Evolutionary conservation across 2,113 vertebrate genomes (phyloP), one percentile per base, ranked within the genome.

Genomic region (Corvus cornix): DNA sequence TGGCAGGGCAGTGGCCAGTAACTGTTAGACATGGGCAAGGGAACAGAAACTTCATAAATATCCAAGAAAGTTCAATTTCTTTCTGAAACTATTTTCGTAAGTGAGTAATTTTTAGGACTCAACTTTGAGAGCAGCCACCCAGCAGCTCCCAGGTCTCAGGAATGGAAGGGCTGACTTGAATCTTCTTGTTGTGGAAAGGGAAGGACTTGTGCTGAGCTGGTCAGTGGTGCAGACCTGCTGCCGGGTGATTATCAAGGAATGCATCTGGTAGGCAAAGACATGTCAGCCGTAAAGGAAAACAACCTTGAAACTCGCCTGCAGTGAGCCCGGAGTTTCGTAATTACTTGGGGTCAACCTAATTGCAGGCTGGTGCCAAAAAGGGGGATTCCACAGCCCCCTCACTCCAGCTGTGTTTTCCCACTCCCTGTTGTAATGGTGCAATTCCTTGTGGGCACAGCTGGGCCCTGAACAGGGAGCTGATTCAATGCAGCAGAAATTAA

Each of bases 401-500:
- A 1, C 22, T 49, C 31, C 60, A 43, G 79, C 89, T 63, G n/a
- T 43, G 48, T 52, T 37, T 59, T 80, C 22, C 62, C 43, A 43
- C 4, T 90, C 52, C n/a, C 8, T 53, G 43, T 5, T 49, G 49
- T 3, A 4, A 8, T 43, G 72, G 16, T 59, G 10, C 79, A 46
- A 1, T 18, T 33, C 35, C 27, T 18, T 0, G 10, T 68, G 55
- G 52, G 52, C 10, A 8, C 28, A 5, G 55, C 9, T 48, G 59
- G 39, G 33, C 13, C 22, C 70, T 28, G 72, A 16, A 0, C 23
- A 13, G 37, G 63, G 90, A 35, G 8, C 51, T 30, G 44, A 1
- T 14, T 17, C n/a, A 13, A 1, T 20, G 52, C 52, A 52, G 6
- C 59, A 43, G 5, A 2, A 28, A 5, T 19, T 0, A 3, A 53